Percentiles rank a stretch among this genome's conserved stretches.
Evolutionary conservation across 2,888 invertebrate genomes (phyloP).

Genomic region (Spisula subtruncata): DNA sequence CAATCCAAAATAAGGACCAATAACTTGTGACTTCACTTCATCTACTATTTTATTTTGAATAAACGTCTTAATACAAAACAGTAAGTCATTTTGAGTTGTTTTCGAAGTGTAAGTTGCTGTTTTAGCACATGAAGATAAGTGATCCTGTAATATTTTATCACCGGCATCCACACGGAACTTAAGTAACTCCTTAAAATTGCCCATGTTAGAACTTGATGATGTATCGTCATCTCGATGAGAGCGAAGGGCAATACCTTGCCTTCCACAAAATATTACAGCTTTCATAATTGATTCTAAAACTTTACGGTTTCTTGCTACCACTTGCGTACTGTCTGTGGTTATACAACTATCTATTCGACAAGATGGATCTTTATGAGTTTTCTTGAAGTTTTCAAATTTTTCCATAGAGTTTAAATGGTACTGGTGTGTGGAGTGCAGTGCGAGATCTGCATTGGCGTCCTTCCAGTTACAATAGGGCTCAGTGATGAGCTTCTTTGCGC

Average conservation of each 20-base stretch:
- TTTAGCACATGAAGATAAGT: conserved; percentile 48
- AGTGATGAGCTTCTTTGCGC: conserved; percentile 53
- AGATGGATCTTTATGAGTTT: conserved; percentile 34
- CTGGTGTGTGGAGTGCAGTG: conserved; percentile 40
- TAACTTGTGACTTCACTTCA: conserved; percentile 56
- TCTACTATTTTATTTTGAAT: conserved; percentile 56
- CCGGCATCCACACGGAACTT: conserved; percentile 50
- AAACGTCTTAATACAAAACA: conserved; percentile 55
- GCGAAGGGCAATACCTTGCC: conserved; percentile 56
- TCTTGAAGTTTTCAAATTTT: conserved; percentile 34
- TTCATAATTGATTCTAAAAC: conserved; percentile 52
- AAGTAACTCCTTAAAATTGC: conserved; percentile 58
- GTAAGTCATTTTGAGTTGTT: conserved; percentile 63
- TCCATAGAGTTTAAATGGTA: conserved; percentile 55
- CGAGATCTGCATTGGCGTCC: conserved; percentile 60
- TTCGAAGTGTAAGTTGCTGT: conserved; percentile 67
- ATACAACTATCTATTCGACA: conserved; percentile 45
- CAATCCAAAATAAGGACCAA: conserved; percentile 58
- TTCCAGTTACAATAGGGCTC: conserved; percentile 65
- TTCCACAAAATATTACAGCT: conserved; percentile 52
- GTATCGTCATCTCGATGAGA: conserved; percentile 53
- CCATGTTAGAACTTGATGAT: conserved; percentile 40
- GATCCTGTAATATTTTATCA: conserved; percentile 45
- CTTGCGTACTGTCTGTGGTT: conserved; percentile 1
- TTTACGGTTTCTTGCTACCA: conserved; percentile 41